Percentiles rank a stretch among this genome's conserved stretches.
Evolutionary conservation across 2,888 invertebrate species (phyloP).

Genomic region (Globia sparganii): DNA sequence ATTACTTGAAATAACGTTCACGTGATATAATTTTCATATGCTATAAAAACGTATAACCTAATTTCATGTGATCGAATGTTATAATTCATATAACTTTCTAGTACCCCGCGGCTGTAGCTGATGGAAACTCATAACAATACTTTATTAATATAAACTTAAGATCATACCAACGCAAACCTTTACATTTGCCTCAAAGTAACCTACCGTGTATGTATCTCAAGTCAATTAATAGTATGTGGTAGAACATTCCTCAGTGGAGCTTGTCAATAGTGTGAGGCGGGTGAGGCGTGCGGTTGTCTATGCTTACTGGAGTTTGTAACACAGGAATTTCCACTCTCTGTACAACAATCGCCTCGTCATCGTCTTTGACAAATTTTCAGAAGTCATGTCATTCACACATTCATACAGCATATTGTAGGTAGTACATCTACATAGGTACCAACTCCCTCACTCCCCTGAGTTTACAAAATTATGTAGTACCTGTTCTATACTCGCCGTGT

Average conservation of each 20-base stretch:
- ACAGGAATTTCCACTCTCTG: slow-evolving; percentile 51
- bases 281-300: slow-evolving; percentile 52
- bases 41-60: too few relatives aligned
- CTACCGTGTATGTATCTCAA: slow-evolving; percentile 23
- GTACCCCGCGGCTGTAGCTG: neutral
- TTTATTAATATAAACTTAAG: slow-evolving; percentile 31
- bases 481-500: slow-evolving; percentile 41
- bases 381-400: slow-evolving; percentile 59
- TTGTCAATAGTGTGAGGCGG: slow-evolving; percentile 54
- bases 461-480: slow-evolving; percentile 61
- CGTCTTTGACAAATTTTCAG: slow-evolving; percentile 69
- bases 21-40: too few relatives aligned
- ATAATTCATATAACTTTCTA: too few relatives aligned
- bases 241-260: slow-evolving; percentile 43
- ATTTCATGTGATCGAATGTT: too few relatives aligned
- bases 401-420: neutral
- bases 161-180: slow-evolving; percentile 1
- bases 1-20: too few relatives aligned
- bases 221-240: slow-evolving; percentile 59
- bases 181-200: slow-evolving; percentile 23
- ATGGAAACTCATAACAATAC: neutral
- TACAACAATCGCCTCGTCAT: slow-evolving; percentile 53
- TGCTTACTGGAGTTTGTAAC: slow-evolving; percentile 41
- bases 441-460: slow-evolving; percentile 39
- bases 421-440: neutral